phyloP scores from a whole-genome alignment of 2,113 vertebrate genomes.

The Desmodus rotundus region DNA sequence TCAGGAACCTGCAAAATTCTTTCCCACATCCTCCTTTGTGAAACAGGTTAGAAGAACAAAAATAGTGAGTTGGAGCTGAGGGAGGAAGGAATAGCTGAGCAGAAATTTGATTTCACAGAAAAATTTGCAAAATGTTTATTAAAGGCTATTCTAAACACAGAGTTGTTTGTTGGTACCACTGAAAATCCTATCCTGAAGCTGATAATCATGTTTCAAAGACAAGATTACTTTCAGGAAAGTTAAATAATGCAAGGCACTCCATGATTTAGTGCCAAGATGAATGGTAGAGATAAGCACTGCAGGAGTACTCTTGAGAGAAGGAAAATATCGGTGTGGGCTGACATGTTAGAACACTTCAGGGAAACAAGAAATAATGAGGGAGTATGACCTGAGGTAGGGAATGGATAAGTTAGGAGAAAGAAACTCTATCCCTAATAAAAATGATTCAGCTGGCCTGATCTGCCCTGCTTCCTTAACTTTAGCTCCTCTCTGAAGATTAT shows the following conservation, averaged over 20 bases:
- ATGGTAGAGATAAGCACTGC: constrained; percentile 33
- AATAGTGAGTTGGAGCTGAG: not conserved
- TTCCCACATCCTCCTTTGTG: not conserved
- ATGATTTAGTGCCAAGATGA: constrained; percentile 58
- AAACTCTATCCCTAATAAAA: constrained; percentile 57
- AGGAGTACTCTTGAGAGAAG: not conserved
- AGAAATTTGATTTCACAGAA: constrained; percentile 38
- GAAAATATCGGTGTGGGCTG: not conserved
- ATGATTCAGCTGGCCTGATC: not conserved
- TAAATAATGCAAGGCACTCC: constrained; percentile 36
- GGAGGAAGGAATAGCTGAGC: not conserved
- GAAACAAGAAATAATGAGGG: constrained; percentile 40
- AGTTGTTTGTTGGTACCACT: not conserved
- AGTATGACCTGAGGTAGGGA: constrained; percentile 8
- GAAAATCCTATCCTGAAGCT: constrained; percentile 21
- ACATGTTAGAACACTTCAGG: constrained; percentile 48
- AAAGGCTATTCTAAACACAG: not conserved
- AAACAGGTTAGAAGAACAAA: not conserved
- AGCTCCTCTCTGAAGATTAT: constrained; percentile 6
- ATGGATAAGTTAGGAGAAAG: not conserved
- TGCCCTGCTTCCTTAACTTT: not conserved
- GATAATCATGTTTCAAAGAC: constrained; percentile 29
- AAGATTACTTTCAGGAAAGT: constrained; percentile 47
- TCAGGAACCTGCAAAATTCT: not conserved
- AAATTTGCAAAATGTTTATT: not conserved